Evolutionary conservation across 1,140 invertebrate genomes (phyloP).

Genomic region (Heterodera schachtii): DNA sequence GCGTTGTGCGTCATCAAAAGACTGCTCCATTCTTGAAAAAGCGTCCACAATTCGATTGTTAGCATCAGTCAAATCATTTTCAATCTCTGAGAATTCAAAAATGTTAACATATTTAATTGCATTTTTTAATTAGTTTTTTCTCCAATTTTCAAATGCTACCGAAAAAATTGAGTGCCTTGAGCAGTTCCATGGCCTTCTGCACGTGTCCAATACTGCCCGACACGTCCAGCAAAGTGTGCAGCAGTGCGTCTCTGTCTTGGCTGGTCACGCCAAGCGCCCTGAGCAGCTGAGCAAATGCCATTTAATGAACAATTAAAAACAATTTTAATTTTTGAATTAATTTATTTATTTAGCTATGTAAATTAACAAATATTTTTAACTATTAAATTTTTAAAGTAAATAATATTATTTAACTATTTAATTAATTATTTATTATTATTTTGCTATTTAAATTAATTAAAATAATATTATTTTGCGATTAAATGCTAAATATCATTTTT

Average conservation of each 20-base stretch:
- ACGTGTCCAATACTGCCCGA: slow-evolving; percentile 54
- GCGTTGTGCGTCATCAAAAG: slow-evolving; percentile 47
- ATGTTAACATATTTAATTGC: not conserved
- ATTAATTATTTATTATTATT: no score
- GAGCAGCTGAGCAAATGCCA: slow-evolving; percentile 35
- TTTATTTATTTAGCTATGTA: no score
- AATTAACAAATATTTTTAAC: no score
- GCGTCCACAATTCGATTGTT: slow-evolving; percentile 48
- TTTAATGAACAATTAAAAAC: no score
- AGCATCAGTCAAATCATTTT: slow-evolving; percentile 44
- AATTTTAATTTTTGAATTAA: no score
- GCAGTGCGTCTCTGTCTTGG: slow-evolving; percentile 52
- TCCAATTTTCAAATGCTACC: slow-evolving; percentile 12
- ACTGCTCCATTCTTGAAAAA: slow-evolving; percentile 49
- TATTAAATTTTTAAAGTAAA: no score
- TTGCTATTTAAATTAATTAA: no score
- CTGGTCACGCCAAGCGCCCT: slow-evolving; percentile 47
- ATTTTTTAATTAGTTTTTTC: no score
- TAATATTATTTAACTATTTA: no score
- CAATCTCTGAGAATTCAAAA: slow-evolving; percentile 40
- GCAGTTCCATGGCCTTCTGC: slow-evolving; percentile 50
- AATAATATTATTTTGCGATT: no score
- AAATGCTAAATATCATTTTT: no score
- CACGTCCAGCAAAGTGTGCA: slow-evolving; percentile 59
- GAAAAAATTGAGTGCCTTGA: slow-evolving; percentile 57